Conservation (phyloP, 2,888 invertebrate genomes). For the Sialis lutaria region DNA sequence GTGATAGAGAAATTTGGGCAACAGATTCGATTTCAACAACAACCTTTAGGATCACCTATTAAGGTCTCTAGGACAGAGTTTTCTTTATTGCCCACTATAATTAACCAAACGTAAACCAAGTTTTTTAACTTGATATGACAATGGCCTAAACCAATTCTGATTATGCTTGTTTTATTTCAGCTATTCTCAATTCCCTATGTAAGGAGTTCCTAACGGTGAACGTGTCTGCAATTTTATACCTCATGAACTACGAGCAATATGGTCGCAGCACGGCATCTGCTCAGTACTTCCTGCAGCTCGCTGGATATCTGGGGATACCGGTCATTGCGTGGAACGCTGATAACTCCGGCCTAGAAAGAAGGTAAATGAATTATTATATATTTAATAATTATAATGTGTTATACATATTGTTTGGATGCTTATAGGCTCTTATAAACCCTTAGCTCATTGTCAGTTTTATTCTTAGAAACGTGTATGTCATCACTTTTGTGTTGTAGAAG, state of each 20-base stretch:
- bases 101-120: background rate
- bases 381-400: no score
- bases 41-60: background rate
- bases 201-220: constrained; percentile 77
- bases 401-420: no score
- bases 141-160: no score
- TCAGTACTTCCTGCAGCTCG: constrained; percentile 84
- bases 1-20: background rate
- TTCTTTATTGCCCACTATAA: background rate
- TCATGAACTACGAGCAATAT: constrained; percentile 91
- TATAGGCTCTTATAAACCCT: no score
- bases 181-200: constrained; percentile 74
- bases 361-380: constrained; percentile 9
- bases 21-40: background rate
- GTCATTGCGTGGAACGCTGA: constrained; percentile 97
- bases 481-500: no score
- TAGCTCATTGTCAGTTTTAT: no score
- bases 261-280: constrained; percentile 86
- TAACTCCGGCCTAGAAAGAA: constrained; percentile 64
- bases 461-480: no score
- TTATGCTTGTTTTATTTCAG: constrained; percentile 30
- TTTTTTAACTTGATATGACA: constrained; percentile 10
- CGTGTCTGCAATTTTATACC: constrained; percentile 81
- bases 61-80: background rate
- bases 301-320: constrained; percentile 87